Conservation (phyloP, 2,113 vertebrate genomes). For the Brevimyrus niger region DNA sequence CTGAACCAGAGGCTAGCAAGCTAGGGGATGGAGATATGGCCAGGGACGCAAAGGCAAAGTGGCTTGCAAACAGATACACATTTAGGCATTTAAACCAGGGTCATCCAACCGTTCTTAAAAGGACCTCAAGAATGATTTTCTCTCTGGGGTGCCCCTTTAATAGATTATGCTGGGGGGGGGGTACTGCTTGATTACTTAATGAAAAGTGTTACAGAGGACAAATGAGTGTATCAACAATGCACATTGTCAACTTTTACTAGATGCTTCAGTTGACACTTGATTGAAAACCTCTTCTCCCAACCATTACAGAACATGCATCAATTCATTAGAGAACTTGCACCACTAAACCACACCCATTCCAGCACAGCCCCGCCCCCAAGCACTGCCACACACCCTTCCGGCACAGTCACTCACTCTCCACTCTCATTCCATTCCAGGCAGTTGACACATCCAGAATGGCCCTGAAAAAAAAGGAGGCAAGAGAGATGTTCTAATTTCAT, state of each 20-base stretch:
- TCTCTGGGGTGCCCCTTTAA: not conserved
- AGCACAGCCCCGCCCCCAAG: not conserved
- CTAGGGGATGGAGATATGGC: slow-evolving; percentile 45
- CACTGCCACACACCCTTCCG: not conserved
- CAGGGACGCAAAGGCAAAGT: not conserved
- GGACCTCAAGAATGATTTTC: not conserved
- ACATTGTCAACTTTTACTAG: not conserved
- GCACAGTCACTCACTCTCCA: slow-evolving; percentile 81
- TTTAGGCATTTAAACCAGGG: not conserved
- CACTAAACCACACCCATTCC: not conserved
- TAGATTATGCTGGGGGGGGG: not conserved
- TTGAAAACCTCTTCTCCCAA: not conserved
- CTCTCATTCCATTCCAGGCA: slow-evolving; percentile 97
- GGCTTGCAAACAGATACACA: not conserved
- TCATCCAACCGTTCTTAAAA: not conserved
- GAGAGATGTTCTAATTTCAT: slow-evolving; percentile 21
- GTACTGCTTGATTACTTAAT: not conserved
- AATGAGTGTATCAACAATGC: not conserved
- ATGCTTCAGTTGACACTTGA: not conserved
- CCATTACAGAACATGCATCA: not conserved
- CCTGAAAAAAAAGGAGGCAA: slow-evolving; percentile 54
- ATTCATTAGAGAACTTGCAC: not conserved
- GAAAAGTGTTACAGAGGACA: not conserved
- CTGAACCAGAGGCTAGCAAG: slow-evolving; percentile 91
- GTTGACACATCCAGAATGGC: slow-evolving; percentile 96